Conservation (phyloP, 2,797 vertebrate genomes). For the Hoplostethus mediterraneus region DNA sequence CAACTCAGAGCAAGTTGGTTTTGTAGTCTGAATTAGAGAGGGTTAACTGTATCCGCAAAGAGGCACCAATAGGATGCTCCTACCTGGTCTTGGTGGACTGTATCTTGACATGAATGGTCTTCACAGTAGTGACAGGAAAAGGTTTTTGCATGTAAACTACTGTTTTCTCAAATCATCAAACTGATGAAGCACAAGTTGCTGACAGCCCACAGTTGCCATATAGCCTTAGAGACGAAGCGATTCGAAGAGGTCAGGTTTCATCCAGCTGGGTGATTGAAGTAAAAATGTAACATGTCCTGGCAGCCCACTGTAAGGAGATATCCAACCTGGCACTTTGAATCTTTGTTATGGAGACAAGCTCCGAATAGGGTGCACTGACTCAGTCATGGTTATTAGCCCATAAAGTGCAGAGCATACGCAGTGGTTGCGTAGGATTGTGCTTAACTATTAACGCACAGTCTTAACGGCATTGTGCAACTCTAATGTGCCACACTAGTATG, state of each 20-base stretch:
- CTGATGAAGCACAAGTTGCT: background rate
- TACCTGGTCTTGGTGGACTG: too few relatives aligned
- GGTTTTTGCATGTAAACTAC: too few relatives aligned
- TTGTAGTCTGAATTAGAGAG: background rate
- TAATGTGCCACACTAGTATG: too few relatives aligned
- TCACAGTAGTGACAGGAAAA: background rate
- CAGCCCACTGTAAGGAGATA: background rate
- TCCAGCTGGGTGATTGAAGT: background rate
- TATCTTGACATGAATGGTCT: too few relatives aligned
- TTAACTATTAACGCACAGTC: too few relatives aligned
- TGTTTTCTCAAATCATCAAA: background rate
- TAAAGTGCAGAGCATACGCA: too few relatives aligned
- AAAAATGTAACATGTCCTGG: background rate
- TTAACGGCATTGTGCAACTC: too few relatives aligned
- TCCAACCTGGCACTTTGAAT: background rate
- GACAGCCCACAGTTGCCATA: background rate
- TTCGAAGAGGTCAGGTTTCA: background rate
- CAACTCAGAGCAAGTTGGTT: background rate
- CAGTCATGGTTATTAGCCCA: background rate
- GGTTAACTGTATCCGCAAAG: background rate
- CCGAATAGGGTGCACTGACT: background rate
- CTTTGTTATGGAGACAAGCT: background rate
- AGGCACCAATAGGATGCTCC: too few relatives aligned
- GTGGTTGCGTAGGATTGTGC: too few relatives aligned
- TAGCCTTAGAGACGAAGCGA: background rate